Evolutionary conservation across 2,113 vertebrate species (phyloP).

Genomic region (Mus spicilegus): DNA sequence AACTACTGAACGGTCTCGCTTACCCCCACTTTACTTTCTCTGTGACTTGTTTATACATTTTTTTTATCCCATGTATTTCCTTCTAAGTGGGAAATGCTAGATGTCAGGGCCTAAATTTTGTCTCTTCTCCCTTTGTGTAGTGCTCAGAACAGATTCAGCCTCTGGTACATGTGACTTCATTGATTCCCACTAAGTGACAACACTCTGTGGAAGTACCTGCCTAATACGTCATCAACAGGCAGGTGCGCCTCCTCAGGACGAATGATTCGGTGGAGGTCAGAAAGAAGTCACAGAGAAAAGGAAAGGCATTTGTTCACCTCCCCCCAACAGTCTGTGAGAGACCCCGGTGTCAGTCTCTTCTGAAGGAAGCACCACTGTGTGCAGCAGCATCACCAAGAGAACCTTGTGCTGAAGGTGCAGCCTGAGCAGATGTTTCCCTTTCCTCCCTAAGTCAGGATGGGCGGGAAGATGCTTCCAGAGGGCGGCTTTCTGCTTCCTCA

Average conservation of each 20-base stretch:
- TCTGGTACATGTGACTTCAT: background rate
- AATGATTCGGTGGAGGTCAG: background rate
- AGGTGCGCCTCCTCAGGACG: background rate
- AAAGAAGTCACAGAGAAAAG: background rate
- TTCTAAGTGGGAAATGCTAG: background rate
- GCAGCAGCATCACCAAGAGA: background rate
- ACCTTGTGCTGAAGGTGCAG: background rate
- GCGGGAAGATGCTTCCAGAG: background rate
- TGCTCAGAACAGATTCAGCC: background rate
- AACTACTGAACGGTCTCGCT: background rate
- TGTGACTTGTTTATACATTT: background rate
- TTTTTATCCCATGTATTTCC: background rate
- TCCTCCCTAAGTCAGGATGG: constrained; percentile 19
- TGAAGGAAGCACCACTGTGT: constrained; percentile 9
- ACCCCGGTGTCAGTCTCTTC: background rate
- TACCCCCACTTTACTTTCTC: background rate
- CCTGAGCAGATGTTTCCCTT: background rate
- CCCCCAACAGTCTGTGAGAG: constrained; percentile 21
- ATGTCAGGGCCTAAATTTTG: background rate
- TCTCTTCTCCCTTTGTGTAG: background rate
- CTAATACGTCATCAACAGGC: background rate
- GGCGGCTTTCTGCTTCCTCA: background rate
- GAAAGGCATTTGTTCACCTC: background rate
- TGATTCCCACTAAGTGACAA: background rate
- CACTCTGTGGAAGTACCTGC: background rate